Conservation (phyloP, 1,140 invertebrate species). For the Nylanderia fulva region DNA sequence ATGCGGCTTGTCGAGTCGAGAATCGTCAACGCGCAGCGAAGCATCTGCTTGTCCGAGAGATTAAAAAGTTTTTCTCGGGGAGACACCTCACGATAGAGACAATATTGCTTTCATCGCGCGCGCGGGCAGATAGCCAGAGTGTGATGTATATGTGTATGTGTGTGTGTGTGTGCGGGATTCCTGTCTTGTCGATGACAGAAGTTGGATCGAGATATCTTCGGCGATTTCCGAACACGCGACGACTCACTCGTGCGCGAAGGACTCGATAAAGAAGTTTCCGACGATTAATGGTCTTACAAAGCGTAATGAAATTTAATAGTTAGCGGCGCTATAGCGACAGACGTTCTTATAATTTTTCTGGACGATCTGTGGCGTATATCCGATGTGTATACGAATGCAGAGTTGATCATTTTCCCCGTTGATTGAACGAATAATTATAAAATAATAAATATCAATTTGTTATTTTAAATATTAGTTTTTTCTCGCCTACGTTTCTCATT, state of each 20-base stretch:
- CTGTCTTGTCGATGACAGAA: background rate
- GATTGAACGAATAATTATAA: conserved; percentile 12
- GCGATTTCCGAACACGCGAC: conserved; percentile 19
- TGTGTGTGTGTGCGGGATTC: background rate
- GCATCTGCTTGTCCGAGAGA: conserved; percentile 71
- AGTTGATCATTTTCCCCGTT: background rate
- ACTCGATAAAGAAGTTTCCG: conserved; percentile 62
- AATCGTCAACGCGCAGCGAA: conserved; percentile 52
- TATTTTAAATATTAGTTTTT: no score
- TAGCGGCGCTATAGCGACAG: conserved; percentile 10
- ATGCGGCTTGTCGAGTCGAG: conserved; percentile 42
- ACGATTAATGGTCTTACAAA: conserved; percentile 59
- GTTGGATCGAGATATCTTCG: conserved; percentile 41
- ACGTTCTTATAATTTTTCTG: conserved; percentile 32
- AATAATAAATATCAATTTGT: no score
- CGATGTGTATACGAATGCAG: conserved; percentile 4
- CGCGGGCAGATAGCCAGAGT: conserved; percentile 39
- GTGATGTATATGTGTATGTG: background rate
- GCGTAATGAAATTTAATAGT: conserved; percentile 67
- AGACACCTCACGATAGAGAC: conserved; percentile 46
- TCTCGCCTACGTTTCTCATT: no score
- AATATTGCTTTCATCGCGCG: conserved; percentile 64
- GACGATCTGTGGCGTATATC: background rate
- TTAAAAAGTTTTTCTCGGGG: conserved; percentile 68
- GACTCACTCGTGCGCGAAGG: conserved; percentile 39